phyloP scores from a whole-genome alignment of 2,797 vertebrate species.

The Hoplostethus mediterraneus region DNA sequence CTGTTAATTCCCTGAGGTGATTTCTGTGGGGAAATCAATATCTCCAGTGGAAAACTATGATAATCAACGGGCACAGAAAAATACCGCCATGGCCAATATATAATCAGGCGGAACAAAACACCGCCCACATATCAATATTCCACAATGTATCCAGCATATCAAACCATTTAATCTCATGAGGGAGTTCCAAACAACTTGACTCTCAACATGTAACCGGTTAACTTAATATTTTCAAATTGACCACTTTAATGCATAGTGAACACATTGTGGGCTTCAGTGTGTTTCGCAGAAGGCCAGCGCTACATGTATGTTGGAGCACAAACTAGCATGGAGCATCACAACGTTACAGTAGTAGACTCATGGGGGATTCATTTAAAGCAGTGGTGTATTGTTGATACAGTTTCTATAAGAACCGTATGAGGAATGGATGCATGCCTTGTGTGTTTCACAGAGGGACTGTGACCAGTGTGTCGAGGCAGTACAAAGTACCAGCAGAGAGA shows the following conservation, averaged over 20 bases:
- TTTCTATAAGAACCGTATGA: constrained; percentile 1
- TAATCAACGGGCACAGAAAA: constrained; percentile 67
- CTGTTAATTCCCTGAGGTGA: constrained; percentile 64
- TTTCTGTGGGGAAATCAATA: constrained; percentile 68
- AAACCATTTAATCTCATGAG: constrained; percentile 42
- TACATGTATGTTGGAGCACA: constrained; percentile 19
- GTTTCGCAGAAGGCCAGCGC: constrained; percentile 5
- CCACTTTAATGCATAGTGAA: constrained; percentile 35
- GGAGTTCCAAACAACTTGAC: constrained; percentile 43
- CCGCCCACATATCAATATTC: constrained; percentile 48
- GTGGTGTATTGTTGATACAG: background rate
- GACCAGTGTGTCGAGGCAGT: background rate
- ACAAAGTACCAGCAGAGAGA: background rate
- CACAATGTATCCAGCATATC: constrained; percentile 45
- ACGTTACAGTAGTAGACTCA: background rate
- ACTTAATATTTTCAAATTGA: constrained; percentile 39
- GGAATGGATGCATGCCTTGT: background rate
- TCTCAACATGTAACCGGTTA: constrained; percentile 45
- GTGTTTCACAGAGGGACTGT: too few relatives aligned
- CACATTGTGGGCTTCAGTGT: background rate
- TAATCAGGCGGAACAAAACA: constrained; percentile 67
- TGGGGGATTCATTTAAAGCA: constrained; percentile 6
- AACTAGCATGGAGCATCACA: constrained; percentile 9
- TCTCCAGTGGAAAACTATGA: constrained; percentile 65
- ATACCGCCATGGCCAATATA: constrained; percentile 43